These are phyloP conservation scores for Atractosteus spatula DNA, from an alignment of 2,113 vertebrate genomes.

Conservation along the genomic window DNA sequence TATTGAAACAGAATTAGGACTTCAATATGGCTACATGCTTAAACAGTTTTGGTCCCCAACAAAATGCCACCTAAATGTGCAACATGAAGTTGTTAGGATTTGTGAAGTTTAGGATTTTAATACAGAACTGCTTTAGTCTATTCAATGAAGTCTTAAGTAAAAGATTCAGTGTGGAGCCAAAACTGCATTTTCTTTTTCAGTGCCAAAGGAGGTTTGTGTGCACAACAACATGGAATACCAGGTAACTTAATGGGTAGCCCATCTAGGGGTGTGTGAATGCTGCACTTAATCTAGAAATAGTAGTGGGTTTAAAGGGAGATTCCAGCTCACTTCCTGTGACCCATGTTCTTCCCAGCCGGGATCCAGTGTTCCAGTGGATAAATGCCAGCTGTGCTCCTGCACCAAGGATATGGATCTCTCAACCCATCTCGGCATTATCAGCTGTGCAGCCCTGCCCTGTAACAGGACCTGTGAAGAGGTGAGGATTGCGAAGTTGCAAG, in stretches of 20 bases:
- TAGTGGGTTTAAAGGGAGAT: no score
- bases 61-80: background rate
- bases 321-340: background rate
- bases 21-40: no score
- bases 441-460: slow-evolving; percentile 66
- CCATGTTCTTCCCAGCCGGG: slow-evolving; percentile 62
- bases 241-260: slow-evolving; percentile 60
- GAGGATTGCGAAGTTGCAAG: slow-evolving; percentile 40
- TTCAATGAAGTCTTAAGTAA: no score
- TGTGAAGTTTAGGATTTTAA: background rate
- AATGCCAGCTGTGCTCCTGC: slow-evolving; percentile 76
- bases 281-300: no score
- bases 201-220: slow-evolving; percentile 81
- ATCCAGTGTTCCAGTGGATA: slow-evolving; percentile 57
- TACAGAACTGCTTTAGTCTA: no score
- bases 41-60: no score
- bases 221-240: slow-evolving; percentile 69
- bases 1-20: no score
- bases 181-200: slow-evolving; percentile 47
- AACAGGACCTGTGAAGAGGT: slow-evolving; percentile 63
- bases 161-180: no score
- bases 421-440: slow-evolving; percentile 56
- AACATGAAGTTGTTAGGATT: no score
- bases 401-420: slow-evolving; percentile 41
- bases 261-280: background rate